Evolutionary conservation across 2,113 vertebrate species (phyloP), one percentile per base, ranked within the genome.

Genomic region (Pteropus alecto): DNA sequence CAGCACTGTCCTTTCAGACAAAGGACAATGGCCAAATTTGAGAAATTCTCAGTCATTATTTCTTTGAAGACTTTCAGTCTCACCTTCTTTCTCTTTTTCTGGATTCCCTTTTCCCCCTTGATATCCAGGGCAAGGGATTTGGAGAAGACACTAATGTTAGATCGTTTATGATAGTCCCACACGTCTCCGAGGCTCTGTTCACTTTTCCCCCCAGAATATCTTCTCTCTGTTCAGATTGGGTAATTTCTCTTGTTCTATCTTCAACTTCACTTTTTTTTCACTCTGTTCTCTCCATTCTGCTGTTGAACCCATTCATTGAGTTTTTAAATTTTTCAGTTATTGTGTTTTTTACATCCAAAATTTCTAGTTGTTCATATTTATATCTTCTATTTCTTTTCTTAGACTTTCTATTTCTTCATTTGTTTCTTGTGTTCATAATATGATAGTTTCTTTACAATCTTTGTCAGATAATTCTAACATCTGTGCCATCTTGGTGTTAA

Each of bases 211-310:
- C 26, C 8, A 3, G 54, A 51, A 18, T 30, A 10, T 51, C 51
- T 74, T 54, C 56, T 74, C 46, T 18, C 13, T 24, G 67, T 74
- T 83, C n/a, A 51, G 43, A 61, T 0, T 51, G 51, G 41, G 15
- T 71, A 30, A 51, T 63, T 73, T 84, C 26, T 83, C n/a, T 90
- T 51, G 13, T 41, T 92, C 58, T 84, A 41, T 12, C 24, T 78
- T 30, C 60, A 51, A 6, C 35, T 54, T 79, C 48, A 41, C 14
- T 74, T 13, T 54, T 84, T 14, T 74, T 81, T 38, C 51, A 38
- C 14, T 33, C n/a, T 63, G 22, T 63, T 89, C 16, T 54, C 43
- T 74, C 46, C 35, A 58, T 93, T 77, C 70, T 93, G 43, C 60
- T 67, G 35, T 67, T 85, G 60, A 24, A 19, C 26, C 19, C n/a